phyloP scores from a whole-genome alignment of 2,113 vertebrate genomes.

The Corynorhinus townsendii region DNA sequence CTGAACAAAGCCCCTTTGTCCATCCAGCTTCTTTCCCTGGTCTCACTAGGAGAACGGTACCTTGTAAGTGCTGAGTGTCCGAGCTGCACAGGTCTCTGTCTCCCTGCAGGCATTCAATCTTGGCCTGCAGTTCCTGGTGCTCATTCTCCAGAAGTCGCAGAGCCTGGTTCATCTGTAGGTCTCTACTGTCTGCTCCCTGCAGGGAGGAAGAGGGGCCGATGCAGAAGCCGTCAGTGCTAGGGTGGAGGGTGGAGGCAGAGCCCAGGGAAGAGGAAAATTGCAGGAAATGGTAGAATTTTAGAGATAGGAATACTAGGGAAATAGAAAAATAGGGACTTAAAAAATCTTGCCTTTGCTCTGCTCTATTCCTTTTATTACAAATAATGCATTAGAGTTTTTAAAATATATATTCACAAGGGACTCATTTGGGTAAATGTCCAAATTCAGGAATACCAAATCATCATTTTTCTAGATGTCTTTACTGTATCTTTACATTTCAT shows the following conservation, averaged over 20 bases:
- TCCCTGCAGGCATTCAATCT: slow-evolving; percentile 78
- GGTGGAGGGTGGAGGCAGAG: neutral
- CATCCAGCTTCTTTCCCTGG: neutral
- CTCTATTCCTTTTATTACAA: neutral
- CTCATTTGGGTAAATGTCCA: neutral
- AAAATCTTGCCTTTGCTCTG: neutral
- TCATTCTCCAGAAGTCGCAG: slow-evolving; percentile 69
- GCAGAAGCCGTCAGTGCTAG: neutral
- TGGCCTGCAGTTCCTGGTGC: slow-evolving; percentile 71
- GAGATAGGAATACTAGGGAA: neutral
- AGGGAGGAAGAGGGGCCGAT: neutral
- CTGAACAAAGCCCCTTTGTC: neutral
- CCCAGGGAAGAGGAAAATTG: neutral
- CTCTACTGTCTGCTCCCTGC: slow-evolving; percentile 69
- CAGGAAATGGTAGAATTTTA: neutral
- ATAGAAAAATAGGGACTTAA: neutral
- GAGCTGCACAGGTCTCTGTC: slow-evolving; percentile 78
- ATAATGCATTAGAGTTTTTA: neutral
- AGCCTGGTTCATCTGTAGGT: slow-evolving; percentile 62
- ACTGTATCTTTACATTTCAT: neutral
- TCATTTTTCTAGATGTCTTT: neutral
- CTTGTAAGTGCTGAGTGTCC: slow-evolving; percentile 73
- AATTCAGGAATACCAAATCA: neutral
- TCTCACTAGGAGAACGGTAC: slow-evolving; percentile 54
- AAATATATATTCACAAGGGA: neutral